Conservation (phyloP, 2,888 invertebrate species). For the Schrankia costaestrigalis region DNA sequence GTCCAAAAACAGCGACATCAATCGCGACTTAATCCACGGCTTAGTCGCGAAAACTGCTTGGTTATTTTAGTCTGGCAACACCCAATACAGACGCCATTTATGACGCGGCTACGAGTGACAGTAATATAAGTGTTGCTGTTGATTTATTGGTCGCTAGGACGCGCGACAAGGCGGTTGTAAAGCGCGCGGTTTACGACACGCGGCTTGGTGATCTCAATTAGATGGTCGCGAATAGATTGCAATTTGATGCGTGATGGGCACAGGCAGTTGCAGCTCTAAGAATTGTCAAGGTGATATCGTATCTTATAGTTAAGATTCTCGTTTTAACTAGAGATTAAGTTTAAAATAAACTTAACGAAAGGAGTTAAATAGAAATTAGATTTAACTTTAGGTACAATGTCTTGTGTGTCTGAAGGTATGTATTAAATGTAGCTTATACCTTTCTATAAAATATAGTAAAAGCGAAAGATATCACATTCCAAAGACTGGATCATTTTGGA, state of each 20-base stretch:
- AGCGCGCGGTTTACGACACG: constrained; percentile 47
- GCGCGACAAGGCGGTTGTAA: constrained; percentile 47
- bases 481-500: too few species aligned
- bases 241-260: constrained; percentile 32
- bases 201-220: constrained; percentile 42
- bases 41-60: constrained; percentile 53
- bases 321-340: too few species aligned
- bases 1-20: constrained; percentile 61
- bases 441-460: too few species aligned
- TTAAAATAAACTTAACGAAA: too few species aligned
- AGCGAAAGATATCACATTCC: too few species aligned
- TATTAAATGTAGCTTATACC: too few species aligned
- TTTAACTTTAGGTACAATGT: too few species aligned
- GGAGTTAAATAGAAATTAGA: too few species aligned
- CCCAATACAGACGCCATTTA: constrained; percentile 48
- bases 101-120: constrained; percentile 58
- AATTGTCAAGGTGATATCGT: constrained; percentile 3
- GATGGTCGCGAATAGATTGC: constrained; percentile 33
- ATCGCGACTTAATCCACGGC: constrained; percentile 58
- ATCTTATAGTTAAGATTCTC: background rate
- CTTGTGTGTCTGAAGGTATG: too few species aligned
- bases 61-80: constrained; percentile 40
- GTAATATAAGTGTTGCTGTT: constrained; percentile 64
- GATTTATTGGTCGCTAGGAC: constrained; percentile 57
- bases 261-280: constrained; percentile 19